These are phyloP conservation scores for Zaprionus inermis DNA, from an alignment of 1,140 invertebrate species.

Conservation along the genomic window DNA sequence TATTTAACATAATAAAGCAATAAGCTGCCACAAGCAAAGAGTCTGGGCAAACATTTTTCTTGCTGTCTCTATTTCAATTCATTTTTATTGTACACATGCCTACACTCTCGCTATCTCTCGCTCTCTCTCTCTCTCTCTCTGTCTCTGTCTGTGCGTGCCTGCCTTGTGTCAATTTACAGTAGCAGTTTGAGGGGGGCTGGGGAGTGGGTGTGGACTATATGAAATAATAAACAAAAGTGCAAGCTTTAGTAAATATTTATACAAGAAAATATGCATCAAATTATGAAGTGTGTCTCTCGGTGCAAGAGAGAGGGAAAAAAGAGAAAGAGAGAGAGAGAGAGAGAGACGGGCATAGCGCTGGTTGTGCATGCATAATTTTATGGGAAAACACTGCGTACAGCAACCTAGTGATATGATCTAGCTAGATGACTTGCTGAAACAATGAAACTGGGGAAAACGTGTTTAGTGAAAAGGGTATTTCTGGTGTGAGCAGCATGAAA, in stretches of 20 bases:
- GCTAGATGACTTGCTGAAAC: neutral
- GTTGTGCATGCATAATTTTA: constrained; percentile 40
- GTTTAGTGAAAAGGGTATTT: too few relatives aligned
- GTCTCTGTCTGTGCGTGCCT: constrained; percentile 46
- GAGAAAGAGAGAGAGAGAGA: neutral
- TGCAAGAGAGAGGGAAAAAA: neutral
- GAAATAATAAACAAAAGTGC: constrained; percentile 66
- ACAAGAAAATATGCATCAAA: constrained; percentile 63
- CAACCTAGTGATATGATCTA: constrained; percentile 14
- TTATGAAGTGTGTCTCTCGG: constrained; percentile 25
- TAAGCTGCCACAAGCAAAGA: constrained; percentile 43
- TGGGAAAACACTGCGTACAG: constrained; percentile 3
- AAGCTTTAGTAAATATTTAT: constrained; percentile 72
- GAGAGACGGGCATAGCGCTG: constrained; percentile 12
- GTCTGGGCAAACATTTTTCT: constrained; percentile 59
- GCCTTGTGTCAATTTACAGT: constrained; percentile 66
- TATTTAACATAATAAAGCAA: constrained; percentile 81
- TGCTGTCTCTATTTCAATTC: constrained; percentile 27
- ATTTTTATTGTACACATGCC: constrained; percentile 10
- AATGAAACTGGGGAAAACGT: neutral
- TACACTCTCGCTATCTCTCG: neutral
- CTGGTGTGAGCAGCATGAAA: neutral
- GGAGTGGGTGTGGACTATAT: constrained; percentile 22
- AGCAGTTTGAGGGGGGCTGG: neutral
- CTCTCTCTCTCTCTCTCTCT: constrained; percentile 6